A percentile compares a stretch with the other conserved stretches of the same genome.
Conservation (phyloP, 2,113 vertebrate genomes). For the Eublepharis macularius region DNA sequence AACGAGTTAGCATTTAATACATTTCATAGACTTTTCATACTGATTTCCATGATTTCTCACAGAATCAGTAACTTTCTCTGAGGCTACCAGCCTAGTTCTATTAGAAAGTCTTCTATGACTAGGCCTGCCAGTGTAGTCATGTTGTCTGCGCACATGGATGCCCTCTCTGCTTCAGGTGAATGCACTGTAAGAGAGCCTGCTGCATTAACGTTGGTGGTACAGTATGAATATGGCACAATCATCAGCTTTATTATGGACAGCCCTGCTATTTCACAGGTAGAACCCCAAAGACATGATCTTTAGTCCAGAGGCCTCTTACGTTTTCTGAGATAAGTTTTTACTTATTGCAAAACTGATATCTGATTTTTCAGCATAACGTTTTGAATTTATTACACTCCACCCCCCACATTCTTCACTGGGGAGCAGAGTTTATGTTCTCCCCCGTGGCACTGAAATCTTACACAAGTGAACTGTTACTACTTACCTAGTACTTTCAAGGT, state of each 20-base stretch:
- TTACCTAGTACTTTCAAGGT: slow-evolving; percentile 93
- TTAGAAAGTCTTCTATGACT: too few species aligned
- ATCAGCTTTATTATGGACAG: not conserved
- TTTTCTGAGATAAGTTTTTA: not conserved
- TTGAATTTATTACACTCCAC: slow-evolving; percentile 46
- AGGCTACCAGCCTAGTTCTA: too few species aligned
- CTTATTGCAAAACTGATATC: slow-evolving; percentile 15
- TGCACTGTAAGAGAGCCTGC: not conserved
- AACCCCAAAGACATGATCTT: slow-evolving; percentile 3
- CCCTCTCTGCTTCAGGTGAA: too few species aligned
- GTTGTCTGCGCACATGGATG: not conserved
- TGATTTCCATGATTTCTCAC: too few species aligned
- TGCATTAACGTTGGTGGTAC: not conserved
- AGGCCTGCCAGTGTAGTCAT: not conserved
- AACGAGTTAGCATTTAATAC: too few species aligned
- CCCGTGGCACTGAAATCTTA: slow-evolving; percentile 45
- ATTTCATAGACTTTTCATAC: not conserved
- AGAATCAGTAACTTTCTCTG: too few species aligned
- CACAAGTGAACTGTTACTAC: slow-evolving; percentile 52
- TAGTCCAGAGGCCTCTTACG: not conserved
- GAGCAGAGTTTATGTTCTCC: slow-evolving; percentile 23
- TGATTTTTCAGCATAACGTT: slow-evolving; percentile 10
- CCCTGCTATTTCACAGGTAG: not conserved
- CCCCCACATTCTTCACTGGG: slow-evolving; percentile 11
- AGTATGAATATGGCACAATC: not conserved